Evolutionary conservation across 1,140 invertebrate genomes (phyloP), one percentile per base, ranked within the genome.

Genomic region (Cyrtorhinus lividipennis): DNA sequence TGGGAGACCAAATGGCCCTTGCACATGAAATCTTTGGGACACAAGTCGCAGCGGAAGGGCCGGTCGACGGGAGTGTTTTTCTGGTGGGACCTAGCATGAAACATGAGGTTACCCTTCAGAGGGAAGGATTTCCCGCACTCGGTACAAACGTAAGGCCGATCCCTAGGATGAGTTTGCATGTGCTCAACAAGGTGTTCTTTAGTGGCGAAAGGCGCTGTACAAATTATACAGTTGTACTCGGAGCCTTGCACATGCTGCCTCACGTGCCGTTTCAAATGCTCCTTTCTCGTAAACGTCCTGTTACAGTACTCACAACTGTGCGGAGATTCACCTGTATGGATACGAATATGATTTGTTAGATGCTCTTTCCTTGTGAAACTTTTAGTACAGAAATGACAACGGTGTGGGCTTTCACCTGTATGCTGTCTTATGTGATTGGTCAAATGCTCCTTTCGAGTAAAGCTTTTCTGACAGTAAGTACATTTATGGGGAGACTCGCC

Each of bases 11-110:
- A 79, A 76, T 96, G 92, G 15, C 70, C 92, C 78, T 98, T 96
- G 72, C 93, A 87, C 74, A 95, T 86, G 77, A 99, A 99, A 68
- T 94, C 90, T 74, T 98, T 98, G 24, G 90, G 87, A 71, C 95
- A 98, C 53, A 97, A 81, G 68, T 98, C 94, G 73, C 95, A 98
- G 24, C 88, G 80, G 75, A 92, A 98, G 0, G 93, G 92, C 62
- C 94, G 76, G 71, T 95, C 89, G 65, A 90, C 87, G 25, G 88
- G 88, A 65, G 80, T 80, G 24, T 83, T 83, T 71, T 89, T 89
- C 69, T 87, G 87, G 76, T 98, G 95, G 26, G 93, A 97, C 44
- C 94, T 80, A 76, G 95, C 92, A 75, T 98, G 95, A 59, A 71
- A 71, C 59, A 71, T 64, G 24, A 71, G 64, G 61, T 70, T 71